Evolutionary conservation across 2,888 invertebrate species (phyloP), one percentile per base, ranked within the genome.

Genomic region (Coecobrya sp.): DNA sequence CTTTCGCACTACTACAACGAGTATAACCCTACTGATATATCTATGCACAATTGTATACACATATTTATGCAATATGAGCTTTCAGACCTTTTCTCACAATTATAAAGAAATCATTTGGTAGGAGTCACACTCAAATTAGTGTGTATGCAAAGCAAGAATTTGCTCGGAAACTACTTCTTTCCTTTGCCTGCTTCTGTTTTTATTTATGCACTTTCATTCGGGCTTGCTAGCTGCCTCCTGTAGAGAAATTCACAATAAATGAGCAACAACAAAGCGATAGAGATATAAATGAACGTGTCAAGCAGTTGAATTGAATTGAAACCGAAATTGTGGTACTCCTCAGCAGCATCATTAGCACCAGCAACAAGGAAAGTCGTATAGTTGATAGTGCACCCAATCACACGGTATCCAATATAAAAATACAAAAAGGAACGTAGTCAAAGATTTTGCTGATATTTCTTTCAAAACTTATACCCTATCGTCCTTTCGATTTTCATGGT

Each of bases 251-350:
- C n/a, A 45, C 45, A 76, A 45, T 22, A 76, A 27, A 68, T 49
- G 36, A 70, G 30, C 19, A 49, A 49, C 73, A 76, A 49, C 49
- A 70, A 45, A 81, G 79, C 65, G 19, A 88, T 79, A 59, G 30
- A 84, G 42, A 70, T 89, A 82, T 84, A 89, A 89, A 84, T 84
- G 89, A 89, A 73, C 59, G 84, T 89, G 89, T 89, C 89, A 89
- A 84, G 84, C 16, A 73, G 55, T 70, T 73, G 89, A 84, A 84
- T 84, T 42, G 89, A 30, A 81, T 84, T 42, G 89, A 30, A 81
- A 86, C 55, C 52, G 68, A 89, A 49, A 81, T 76, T 76, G 76
- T 27, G 27, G 27, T 76, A 11, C 73, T 73, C 22, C 22, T 5
- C 73, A 36, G 13, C 36, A 68, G 68, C 25, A 30, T 42, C 30